Conservation (phyloP, 2,113 vertebrate species). For the Callospermophilus lateralis region DNA sequence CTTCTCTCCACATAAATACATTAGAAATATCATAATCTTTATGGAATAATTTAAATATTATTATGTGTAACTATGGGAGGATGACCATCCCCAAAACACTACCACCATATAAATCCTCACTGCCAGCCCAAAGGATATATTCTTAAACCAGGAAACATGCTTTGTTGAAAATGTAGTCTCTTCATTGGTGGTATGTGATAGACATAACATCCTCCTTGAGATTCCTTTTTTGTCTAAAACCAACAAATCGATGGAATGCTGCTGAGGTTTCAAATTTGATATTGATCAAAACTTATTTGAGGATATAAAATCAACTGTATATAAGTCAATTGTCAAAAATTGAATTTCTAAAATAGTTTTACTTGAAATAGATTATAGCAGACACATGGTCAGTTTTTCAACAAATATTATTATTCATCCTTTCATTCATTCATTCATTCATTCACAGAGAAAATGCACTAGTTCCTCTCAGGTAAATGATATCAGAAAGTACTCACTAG, state of each 20-base stretch:
- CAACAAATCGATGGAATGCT: slow-evolving; percentile 24
- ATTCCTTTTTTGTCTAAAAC: slow-evolving; percentile 52
- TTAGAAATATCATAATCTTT: neutral
- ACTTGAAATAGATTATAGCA: neutral
- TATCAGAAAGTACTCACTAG: neutral
- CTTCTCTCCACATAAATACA: neutral
- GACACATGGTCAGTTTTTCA: neutral
- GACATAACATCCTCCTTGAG: neutral
- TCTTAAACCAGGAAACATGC: neutral
- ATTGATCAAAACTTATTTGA: slow-evolving; percentile 57
- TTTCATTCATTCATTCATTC: neutral
- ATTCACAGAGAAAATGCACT: neutral
- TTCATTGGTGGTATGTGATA: neutral
- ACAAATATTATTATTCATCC: neutral
- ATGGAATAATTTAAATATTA: neutral
- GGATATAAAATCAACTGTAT: slow-evolving; percentile 64
- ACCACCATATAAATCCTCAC: neutral
- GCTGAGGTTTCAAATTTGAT: slow-evolving; percentile 55
- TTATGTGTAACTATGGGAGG: neutral
- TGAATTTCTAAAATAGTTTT: slow-evolving; percentile 61
- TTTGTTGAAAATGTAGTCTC: slow-evolving; percentile 19
- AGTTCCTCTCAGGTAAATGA: neutral
- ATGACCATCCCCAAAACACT: neutral
- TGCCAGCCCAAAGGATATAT: neutral
- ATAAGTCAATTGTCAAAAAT: slow-evolving; percentile 50